Evolutionary conservation across 2,113 vertebrate genomes (phyloP), one percentile per base, ranked within the genome.

Genomic region (Cottus gobio): DNA sequence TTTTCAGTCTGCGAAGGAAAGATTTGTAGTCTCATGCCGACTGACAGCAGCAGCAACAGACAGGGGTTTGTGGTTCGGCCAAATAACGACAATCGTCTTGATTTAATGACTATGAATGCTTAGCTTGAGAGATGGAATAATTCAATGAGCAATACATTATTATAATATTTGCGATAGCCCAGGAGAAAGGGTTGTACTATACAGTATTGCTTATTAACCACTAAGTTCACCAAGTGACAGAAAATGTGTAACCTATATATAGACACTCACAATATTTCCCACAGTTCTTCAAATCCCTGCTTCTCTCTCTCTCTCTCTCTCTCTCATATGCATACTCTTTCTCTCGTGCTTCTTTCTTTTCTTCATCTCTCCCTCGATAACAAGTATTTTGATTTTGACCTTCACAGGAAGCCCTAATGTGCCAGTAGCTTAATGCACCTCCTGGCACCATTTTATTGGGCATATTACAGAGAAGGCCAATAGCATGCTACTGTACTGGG

Each of bases 381-480:
- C 12, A 44, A 77, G 56, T 34, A 77, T 54, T 82, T 82, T 61
- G 36, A 20, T 37, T 69, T 58, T 77, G 70, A 73, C 89, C 71
- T 83, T 82, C 57, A 68, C 71, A 83, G 73, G 79, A 82, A 85
- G 69, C 61, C 65, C 39, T 82, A 72, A 84, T 77, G 48, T 63
- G 28, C 13, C 81, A 69, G 85, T 70, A 58, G 56, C 58, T 36
- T 84, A 82, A 81, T 83, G 37, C 90, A 61, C 26, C 67, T 60
- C 10, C 44, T 62, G 58, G 71, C 39, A 44, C 58, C 81, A 75
- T 84, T 78, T 84, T 31, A 91, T 71, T 48, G 26, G 64, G 36
- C 46, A 83, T 87, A 86, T 91, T 68, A 90, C 81, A 24, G 56
- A 69, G 71, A 42, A 79, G 63, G 66, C 73, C 81, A 85, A 83